Base-by-base conservation (phyloP, 1,140 invertebrate genomes). In the Anastatus disparis region DNA sequence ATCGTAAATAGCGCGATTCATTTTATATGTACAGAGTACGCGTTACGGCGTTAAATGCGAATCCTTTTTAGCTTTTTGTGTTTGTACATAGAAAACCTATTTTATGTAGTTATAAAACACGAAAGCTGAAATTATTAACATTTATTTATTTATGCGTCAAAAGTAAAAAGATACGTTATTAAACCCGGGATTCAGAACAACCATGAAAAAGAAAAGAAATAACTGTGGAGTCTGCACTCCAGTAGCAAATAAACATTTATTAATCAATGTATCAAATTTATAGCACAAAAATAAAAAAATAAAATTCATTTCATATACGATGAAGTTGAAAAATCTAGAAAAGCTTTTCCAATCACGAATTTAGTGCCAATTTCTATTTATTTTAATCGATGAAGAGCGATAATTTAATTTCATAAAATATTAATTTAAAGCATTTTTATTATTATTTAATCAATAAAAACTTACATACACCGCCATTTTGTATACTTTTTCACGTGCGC, bases 361-460 rank as follows among this genome's bases (percentile, higher is more conserved):
- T 71, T 71, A 66, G 59, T 71, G 69, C 61, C 59, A 71, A 71
- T 64, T 64, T 58, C 0, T 59, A 58, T 59, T 65, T 42, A 59
- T 71, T 65, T 40, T 24, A 31, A 42, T 42, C 22, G 20, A 13
- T n/a, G n/a, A 50, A 48, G 22, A 15, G 17, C 10, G 7, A 52
- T 29, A 62, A 62, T 35, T 15, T 69, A 50, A 59, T 15, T 31
- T 15, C 26, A 35, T 55, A 12, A 4, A 62, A n/a, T n/a, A n/a
- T 55, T 38, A 52, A 59, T 66, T 56, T 38, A 50, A n/a, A n/a
- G 42, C 44, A 69, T 62, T 38, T 31, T 53, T 70, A 66, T 67
- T 56, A 66, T 73, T 40, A 38, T 48, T 73, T 66, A 56, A 59
- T 63, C 61, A 26, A 67, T 53, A 42, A 69, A 38, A 40, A 40